These are phyloP conservation scores for Eupsilia transversa DNA, from an alignment of 2,888 invertebrate species.

Conservation along the genomic window DNA sequence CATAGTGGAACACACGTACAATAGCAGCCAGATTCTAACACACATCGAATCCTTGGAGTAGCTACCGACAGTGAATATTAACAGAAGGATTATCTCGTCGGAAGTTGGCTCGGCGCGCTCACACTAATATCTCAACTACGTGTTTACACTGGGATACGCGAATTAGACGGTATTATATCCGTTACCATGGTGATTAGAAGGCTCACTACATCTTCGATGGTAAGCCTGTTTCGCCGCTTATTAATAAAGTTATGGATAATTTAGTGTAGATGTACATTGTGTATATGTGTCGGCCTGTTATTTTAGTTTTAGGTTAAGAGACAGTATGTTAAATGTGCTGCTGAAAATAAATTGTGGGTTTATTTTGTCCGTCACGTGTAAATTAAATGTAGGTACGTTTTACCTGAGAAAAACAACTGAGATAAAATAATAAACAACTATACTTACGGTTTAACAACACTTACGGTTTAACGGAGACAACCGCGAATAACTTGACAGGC, in stretches of 20 bases:
- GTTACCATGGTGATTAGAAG: constrained; percentile 60
- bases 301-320: not conserved
- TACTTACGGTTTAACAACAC: not conserved
- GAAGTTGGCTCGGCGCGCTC: constrained; percentile 62
- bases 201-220: constrained; percentile 43
- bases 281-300: not conserved
- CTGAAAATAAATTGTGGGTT: not conserved
- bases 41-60: constrained; percentile 40
- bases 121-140: constrained; percentile 64
- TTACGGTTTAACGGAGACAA: not conserved
- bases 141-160: constrained; percentile 63
- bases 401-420: not conserved
- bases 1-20: constrained; percentile 5
- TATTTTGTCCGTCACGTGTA: not conserved
- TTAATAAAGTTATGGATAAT: constrained; percentile 45
- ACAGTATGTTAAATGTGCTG: constrained; percentile 8
- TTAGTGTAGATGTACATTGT: constrained; percentile 3
- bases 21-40: constrained; percentile 28
- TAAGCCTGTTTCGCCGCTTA: constrained; percentile 38
- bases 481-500: not conserved
- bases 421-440: not conserved
- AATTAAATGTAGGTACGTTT: not conserved
- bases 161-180: constrained; percentile 58
- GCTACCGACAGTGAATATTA: constrained; percentile 65
- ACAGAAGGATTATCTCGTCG: constrained; percentile 66